Evolutionary conservation across 2,888 invertebrate species (phyloP).

Genomic region (Sarcophaga subvicina): DNA sequence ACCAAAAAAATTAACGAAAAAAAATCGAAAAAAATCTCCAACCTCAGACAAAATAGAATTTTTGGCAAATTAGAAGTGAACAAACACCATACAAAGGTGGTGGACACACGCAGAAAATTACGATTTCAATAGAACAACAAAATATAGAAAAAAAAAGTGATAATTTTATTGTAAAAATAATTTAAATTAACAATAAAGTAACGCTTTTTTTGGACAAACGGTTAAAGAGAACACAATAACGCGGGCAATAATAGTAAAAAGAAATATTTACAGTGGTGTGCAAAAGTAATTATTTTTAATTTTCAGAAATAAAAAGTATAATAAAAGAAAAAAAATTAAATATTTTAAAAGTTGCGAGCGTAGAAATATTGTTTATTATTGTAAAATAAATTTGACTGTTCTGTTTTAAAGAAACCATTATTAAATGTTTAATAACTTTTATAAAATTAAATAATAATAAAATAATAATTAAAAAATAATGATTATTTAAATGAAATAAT

Average conservation of each 20-base stretch:
- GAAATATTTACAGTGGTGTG: too few species aligned
- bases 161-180: conserved; percentile 46
- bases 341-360: too few species aligned
- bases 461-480: too few species aligned
- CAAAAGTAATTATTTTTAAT: neutral
- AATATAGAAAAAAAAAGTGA: conserved; percentile 7
- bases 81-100: conserved; percentile 79
- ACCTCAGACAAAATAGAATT: conserved; percentile 66
- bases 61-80: conserved; percentile 78
- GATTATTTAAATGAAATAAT: too few species aligned
- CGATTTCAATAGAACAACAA: conserved; percentile 32
- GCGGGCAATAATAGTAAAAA: neutral
- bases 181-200: conserved; percentile 29
- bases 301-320: too few species aligned
- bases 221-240: conserved; percentile 4
- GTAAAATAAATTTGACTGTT: too few species aligned
- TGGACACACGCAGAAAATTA: conserved; percentile 74
- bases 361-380: too few species aligned
- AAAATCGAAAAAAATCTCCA: conserved; percentile 56
- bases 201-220: conserved; percentile 29
- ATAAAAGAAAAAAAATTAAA: too few species aligned
- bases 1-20: conserved; percentile 2
- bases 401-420: too few species aligned
- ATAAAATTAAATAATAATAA: too few species aligned
- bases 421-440: too few species aligned